Percentiles rank a stretch among this genome's conserved stretches.
Conservation (phyloP, 2,113 vertebrate genomes). For the Hyaena hyaena region DNA sequence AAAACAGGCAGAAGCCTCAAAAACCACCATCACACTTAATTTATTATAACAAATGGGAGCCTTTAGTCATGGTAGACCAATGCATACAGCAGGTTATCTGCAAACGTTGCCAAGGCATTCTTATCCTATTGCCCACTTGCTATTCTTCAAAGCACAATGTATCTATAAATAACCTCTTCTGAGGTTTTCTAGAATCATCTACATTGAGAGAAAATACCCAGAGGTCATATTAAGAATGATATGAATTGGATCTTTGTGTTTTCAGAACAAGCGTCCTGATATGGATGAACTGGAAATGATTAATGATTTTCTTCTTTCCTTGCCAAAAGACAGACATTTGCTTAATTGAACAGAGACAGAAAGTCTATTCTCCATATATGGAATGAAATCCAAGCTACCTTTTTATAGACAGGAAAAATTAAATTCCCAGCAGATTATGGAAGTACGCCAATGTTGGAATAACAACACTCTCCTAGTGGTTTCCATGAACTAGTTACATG, state of each 20-base stretch:
- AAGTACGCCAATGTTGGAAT: not conserved
- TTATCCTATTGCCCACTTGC: not conserved
- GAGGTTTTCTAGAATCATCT: conserved; percentile 19
- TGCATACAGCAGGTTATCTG: not conserved
- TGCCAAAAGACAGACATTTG: conserved; percentile 44
- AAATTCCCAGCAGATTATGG: not conserved
- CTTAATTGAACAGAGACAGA: conserved; percentile 22
- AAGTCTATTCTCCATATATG: conserved; percentile 17
- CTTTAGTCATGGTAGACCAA: not conserved
- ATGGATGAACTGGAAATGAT: conserved; percentile 50
- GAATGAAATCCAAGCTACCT: conserved; percentile 14
- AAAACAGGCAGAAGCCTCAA: not conserved
- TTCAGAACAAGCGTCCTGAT: conserved; percentile 20
- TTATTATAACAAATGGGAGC: conserved; percentile 1
- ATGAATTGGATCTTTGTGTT: conserved; percentile 53
- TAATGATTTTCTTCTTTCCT: conserved; percentile 43
- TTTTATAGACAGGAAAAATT: conserved; percentile 39
- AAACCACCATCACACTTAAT: not conserved
- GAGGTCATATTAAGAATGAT: conserved; percentile 37
- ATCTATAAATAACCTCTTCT: not conserved
- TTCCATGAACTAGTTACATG: not conserved
- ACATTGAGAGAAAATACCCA: conserved; percentile 33
- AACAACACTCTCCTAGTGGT: not conserved
- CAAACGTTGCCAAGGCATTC: not conserved
- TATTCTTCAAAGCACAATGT: conserved; percentile 16